Evolutionary conservation across 2,888 invertebrate species (phyloP).

Genomic region (Synergus umbraculus): DNA sequence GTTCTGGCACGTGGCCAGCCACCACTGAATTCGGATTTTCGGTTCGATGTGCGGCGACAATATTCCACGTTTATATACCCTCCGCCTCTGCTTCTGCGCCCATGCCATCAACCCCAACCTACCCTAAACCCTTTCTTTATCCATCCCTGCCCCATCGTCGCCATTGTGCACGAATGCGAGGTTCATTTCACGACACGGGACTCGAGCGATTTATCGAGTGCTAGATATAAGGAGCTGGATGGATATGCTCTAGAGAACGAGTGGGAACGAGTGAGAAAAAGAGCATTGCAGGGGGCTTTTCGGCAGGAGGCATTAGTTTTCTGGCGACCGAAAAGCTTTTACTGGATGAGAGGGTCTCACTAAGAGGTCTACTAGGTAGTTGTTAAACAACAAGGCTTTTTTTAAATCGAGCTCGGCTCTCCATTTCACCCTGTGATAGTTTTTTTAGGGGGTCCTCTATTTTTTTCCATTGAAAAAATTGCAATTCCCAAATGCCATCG

Average conservation of each 20-base stretch:
- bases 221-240: slow-evolving; percentile 42
- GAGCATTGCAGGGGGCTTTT: slow-evolving; percentile 39
- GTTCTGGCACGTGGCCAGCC: slow-evolving; percentile 53
- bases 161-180: slow-evolving; percentile 50
- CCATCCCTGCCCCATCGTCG: slow-evolving; percentile 42
- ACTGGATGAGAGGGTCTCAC: slow-evolving; percentile 44
- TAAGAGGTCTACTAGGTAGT: slow-evolving; percentile 36
- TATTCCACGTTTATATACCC: slow-evolving; percentile 64
- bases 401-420: slow-evolving; percentile 19
- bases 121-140: slow-evolving; percentile 26
- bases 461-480: slow-evolving; percentile 24
- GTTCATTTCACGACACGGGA: slow-evolving; percentile 51
- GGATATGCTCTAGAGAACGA: slow-evolving; percentile 26
- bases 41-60: slow-evolving; percentile 67
- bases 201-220: slow-evolving; percentile 54
- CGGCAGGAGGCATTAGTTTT: slow-evolving; percentile 48
- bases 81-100: not conserved
- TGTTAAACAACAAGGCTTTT: slow-evolving; percentile 21
- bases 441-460: not conserved
- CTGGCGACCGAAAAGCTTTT: slow-evolving; percentile 50
- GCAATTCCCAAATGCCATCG: slow-evolving; percentile 37
- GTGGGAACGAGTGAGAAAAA: slow-evolving; percentile 8
- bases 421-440: slow-evolving; percentile 11
- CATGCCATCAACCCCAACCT: not conserved
- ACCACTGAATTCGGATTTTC: slow-evolving; percentile 63